A percentile compares a stretch with the other conserved stretches of the same genome.
phyloP scores from a whole-genome alignment of 2,888 invertebrate species.

The Macrosoma leucophasiata region DNA sequence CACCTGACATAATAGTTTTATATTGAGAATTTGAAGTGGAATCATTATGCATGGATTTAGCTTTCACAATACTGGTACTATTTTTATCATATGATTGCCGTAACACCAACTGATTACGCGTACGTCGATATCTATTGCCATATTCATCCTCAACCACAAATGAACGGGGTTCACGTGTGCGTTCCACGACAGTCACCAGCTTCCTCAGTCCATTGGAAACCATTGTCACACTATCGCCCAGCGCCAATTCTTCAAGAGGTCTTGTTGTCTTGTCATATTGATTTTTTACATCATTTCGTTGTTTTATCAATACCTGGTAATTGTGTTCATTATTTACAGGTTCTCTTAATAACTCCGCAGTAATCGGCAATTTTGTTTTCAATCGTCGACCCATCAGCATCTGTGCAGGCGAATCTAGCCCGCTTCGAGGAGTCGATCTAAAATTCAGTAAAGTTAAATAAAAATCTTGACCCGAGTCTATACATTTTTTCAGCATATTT shows the following conservation, averaged over 20 bases:
- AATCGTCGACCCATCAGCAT: slow-evolving; percentile 21
- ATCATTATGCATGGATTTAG: too few species aligned
- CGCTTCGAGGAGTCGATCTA: slow-evolving; percentile 12
- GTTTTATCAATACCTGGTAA: slow-evolving; percentile 4
- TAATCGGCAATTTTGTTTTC: slow-evolving; percentile 15
- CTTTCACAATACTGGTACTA: too few species aligned
- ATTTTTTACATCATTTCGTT: slow-evolving; percentile 2
- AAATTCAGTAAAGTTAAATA: slow-evolving; percentile 19
- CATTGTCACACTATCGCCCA: slow-evolving; percentile 7
- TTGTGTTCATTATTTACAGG: slow-evolving; percentile 4
- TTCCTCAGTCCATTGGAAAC: too few species aligned
- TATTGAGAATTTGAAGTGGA: too few species aligned
- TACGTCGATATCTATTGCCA: too few species aligned
- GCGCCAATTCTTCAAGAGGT: slow-evolving; percentile 3
- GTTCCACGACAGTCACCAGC: too few species aligned
- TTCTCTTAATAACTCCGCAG: slow-evolving; percentile 5
- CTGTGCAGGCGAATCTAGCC: slow-evolving; percentile 15
- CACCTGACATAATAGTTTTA: too few species aligned
- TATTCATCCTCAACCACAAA: too few species aligned
- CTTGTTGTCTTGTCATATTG: slow-evolving; percentile 8
- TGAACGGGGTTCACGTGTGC: too few species aligned
- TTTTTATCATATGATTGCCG: too few species aligned
- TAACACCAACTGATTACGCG: too few species aligned
- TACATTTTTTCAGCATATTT: slow-evolving; percentile 14
- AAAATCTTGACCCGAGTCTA: slow-evolving; percentile 11